These are phyloP conservation scores for Xiphias gladius DNA, from an alignment of 2,113 vertebrate genomes.

Conservation along the genomic window DNA sequence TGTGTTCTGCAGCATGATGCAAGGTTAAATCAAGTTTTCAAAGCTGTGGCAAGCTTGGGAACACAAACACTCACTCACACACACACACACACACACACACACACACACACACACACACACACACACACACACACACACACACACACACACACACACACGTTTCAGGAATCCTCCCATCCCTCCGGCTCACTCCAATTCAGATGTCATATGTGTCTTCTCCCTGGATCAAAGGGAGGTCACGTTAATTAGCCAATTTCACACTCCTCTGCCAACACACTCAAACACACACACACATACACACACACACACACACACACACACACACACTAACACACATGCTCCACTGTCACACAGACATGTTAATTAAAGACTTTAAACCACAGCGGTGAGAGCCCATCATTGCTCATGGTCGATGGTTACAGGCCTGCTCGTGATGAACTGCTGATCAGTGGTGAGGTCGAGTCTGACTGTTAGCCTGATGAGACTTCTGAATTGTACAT, in stretches of 20 bases:
- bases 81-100: neutral
- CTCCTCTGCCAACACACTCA: slow-evolving; percentile 83
- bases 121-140: slow-evolving; percentile 12
- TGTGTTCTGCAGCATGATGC: neutral
- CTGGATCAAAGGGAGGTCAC: slow-evolving; percentile 83
- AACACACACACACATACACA: slow-evolving; percentile 77
- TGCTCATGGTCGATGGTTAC: slow-evolving; percentile 10
- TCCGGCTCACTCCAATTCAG: slow-evolving; percentile 84
- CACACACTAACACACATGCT: slow-evolving; percentile 11
- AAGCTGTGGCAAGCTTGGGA: neutral
- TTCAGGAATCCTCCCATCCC: slow-evolving; percentile 59
- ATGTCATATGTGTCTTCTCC: slow-evolving; percentile 87
- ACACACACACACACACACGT: slow-evolving; percentile 43
- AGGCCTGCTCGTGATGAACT: slow-evolving; percentile 21
- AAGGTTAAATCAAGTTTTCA: slow-evolving; percentile 72
- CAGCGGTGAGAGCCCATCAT: slow-evolving; percentile 37
- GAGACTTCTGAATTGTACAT: neutral
- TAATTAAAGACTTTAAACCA: slow-evolving; percentile 64
- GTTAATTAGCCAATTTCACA: slow-evolving; percentile 83
- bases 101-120: slow-evolving; percentile 4
- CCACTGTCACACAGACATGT: slow-evolving; percentile 63
- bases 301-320: slow-evolving; percentile 9
- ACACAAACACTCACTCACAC: neutral
- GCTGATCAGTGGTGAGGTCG: slow-evolving; percentile 1
- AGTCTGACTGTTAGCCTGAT: slow-evolving; percentile 10